Base-by-base conservation (phyloP, 2,113 vertebrate species). In the Mastomys coucha region DNA sequence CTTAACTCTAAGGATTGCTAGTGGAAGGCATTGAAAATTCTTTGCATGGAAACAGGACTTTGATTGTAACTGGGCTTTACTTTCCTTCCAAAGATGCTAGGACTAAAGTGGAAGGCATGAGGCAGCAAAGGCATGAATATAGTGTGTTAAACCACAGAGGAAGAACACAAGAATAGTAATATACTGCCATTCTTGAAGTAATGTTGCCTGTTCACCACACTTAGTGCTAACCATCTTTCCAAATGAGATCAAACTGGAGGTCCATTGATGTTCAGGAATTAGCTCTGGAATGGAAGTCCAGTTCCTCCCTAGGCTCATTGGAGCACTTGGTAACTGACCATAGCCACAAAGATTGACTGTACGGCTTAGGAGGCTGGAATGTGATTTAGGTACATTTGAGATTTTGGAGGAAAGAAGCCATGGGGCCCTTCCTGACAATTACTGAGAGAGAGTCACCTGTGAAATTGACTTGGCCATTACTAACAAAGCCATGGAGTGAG, bases 1-100 rank as follows among this genome's bases (percentile, higher is more conserved):
- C 85, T 97, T 88, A 53, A 89, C 92, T 88, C 36, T 92, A 45
- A 93, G 31, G 67, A 84, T 94, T 82, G 1, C 88, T 76, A 81
- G 45, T 94, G 22, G 63, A 36, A 3, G 60, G 89, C 72, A 56
- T 31, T 77, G 60, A 89, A 33, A 65, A 39, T 36, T 82, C 31
- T 63, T 92, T 92, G 2, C 39, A 87, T 82, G 60, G 77, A 91
- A 6, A 49, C n/a, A 36, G 19, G 49, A 86, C 36, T 94, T 87
- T 91, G 33, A 51, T 39, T 67, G 2, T 24, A 89, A 53, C 10
- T 12, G 56, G 22, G 16, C 11, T 96, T 96, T 84, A 8, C 12
- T 92, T 72, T 39, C 31, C 33, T 78, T 81, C 82, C 36, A 72
- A 53, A 4, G 63, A 69, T 17, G 53, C 13, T n/a, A 36, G 60